Evolutionary conservation across 23 tunicate species (phyloP).

Genomic region (Phallusia fumigata): DNA sequence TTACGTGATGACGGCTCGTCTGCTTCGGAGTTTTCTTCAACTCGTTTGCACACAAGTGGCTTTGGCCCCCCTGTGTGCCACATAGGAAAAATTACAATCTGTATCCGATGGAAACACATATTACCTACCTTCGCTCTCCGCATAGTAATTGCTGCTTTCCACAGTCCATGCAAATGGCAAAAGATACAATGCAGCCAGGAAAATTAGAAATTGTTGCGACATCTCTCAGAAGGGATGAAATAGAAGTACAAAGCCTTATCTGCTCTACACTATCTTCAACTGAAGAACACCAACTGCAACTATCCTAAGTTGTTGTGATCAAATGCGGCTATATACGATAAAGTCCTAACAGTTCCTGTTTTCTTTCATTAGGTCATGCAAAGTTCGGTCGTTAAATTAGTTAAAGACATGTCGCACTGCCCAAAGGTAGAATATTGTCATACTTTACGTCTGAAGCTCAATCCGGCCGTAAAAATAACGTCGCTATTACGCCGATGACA

Average conservation of each 20-base stretch:
- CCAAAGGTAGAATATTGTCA: too few relatives aligned
- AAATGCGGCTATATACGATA: background rate
- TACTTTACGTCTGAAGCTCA: background rate
- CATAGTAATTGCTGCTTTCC: too few relatives aligned
- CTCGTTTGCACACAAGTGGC: constrained; percentile 14
- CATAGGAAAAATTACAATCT: background rate
- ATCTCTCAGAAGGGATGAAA: too few relatives aligned
- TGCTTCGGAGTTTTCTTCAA: background rate
- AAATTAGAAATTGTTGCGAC: too few relatives aligned
- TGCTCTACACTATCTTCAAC: too few relatives aligned
- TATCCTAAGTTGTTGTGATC: background rate
- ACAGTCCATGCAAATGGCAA: too few relatives aligned
- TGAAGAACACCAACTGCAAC: too few relatives aligned
- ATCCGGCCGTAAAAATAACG: background rate
- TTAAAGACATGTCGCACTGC: background rate
- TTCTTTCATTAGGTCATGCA: background rate
- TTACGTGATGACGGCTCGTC: background rate
- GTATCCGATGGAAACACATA: background rate
- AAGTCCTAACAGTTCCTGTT: background rate
- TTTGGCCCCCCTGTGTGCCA: constrained; percentile 11
- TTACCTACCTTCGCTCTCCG: too few relatives aligned
- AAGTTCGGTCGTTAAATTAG: background rate
- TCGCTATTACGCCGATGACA: background rate
- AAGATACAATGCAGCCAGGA: too few relatives aligned
- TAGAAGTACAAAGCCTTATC: too few relatives aligned